These are phyloP conservation scores for Erpetoichthys calabaricus DNA, from an alignment of 2,797 vertebrate genomes.

Conservation along the genomic window DNA sequence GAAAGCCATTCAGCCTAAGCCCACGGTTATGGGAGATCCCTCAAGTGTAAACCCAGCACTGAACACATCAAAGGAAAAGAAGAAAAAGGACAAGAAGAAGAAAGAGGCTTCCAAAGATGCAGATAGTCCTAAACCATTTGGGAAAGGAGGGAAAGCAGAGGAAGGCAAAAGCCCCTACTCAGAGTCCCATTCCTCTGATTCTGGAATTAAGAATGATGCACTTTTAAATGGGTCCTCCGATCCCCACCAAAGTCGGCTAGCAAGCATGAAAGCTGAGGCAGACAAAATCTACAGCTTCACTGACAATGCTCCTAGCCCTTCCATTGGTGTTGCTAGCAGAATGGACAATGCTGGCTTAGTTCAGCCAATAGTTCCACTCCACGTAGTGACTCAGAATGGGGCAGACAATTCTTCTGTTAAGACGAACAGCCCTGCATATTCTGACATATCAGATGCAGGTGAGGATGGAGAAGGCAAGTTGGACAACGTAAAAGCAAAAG, in stretches of 20 bases:
- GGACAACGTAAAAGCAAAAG: slow-evolving; percentile 70
- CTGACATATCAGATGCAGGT: slow-evolving; percentile 92
- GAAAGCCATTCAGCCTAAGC: slow-evolving; percentile 81
- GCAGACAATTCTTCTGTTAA: slow-evolving; percentile 88
- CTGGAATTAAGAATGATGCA: slow-evolving; percentile 61
- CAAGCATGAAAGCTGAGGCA: slow-evolving; percentile 94
- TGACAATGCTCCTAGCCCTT: slow-evolving; percentile 91
- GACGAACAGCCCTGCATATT: slow-evolving; percentile 94
- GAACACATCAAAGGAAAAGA: slow-evolving; percentile 81
- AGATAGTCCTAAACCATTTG: slow-evolving; percentile 68
- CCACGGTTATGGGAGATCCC: slow-evolving; percentile 71
- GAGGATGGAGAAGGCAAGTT: slow-evolving; percentile 88
- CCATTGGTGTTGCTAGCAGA: slow-evolving; percentile 77
- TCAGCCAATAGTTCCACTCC: slow-evolving; percentile 78
- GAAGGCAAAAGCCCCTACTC: slow-evolving; percentile 78
- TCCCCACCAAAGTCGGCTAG: slow-evolving; percentile 85
- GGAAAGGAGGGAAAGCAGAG: slow-evolving; percentile 70
- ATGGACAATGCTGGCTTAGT: slow-evolving; percentile 69
- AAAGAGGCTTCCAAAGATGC: slow-evolving; percentile 73
- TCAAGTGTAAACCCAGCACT: slow-evolving; percentile 62
- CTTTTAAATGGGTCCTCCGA: slow-evolving; percentile 84
- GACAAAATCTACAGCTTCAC: slow-evolving; percentile 98
- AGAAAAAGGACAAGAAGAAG: slow-evolving; percentile 94
- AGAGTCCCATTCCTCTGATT: slow-evolving; percentile 53
- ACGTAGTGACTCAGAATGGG: slow-evolving; percentile 82